Evolutionary conservation across 2,113 vertebrate species (phyloP), one percentile per base, ranked within the genome.

Genomic region (Turnix velox): DNA sequence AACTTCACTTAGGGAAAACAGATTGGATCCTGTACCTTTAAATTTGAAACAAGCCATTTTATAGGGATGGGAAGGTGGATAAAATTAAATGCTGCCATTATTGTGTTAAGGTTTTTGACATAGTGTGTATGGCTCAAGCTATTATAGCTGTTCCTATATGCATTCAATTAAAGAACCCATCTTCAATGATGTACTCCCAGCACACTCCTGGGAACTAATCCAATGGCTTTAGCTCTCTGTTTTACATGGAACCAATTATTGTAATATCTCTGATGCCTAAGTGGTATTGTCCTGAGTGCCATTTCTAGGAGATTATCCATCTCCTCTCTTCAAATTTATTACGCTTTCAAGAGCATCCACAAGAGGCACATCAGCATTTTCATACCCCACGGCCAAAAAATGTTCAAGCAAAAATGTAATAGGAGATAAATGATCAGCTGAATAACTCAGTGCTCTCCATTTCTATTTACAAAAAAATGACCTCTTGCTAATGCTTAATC

Each of bases 191-290:
- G 35, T 48, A 23, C 65, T 77, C 67, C 67, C 66, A 90, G 85
- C 54, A 59, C 61, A 48, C 91, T 90, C 51, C 12, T 90, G 96
- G 94, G 96, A 93, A 84, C 81, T 19, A 52, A 85, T 76, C 82
- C 91, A 89, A 90, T 57, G 51, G 82, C 90, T 95, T 95, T 87
- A 74, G 77, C 75, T 74, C 33, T 94, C 80, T 93, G 87, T 92
- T 95, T 93, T 95, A 89, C 55, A 55, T 54, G 82, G 94, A 97
- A 90, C 76, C 91, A 94, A 92, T 93, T 93, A 94, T 27, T 84
- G 57, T 69, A 84, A 80, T 79, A 74, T 79, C 81, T 94, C 78
- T 93, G 71, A 96, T 43, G 87, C 85, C 55, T 91, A 89, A 86
- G 69, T 78, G 49, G 51, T 90, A 83, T 94, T 94, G 92, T 90